Conservation (phyloP, 92 coral and sea anemone genomes). For the Heteractis magnifica region DNA sequence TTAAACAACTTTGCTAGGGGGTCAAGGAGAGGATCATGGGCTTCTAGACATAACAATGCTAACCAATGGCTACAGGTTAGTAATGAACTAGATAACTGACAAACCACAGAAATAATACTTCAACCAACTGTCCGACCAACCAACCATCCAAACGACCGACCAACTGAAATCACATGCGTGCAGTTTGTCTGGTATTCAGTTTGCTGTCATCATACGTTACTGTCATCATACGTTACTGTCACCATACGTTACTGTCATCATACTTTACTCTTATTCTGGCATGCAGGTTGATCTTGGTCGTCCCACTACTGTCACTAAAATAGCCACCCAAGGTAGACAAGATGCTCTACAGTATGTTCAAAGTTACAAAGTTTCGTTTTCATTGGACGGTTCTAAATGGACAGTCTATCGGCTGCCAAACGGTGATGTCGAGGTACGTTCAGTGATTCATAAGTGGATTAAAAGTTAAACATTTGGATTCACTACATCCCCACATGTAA, state of each 20-base stretch:
- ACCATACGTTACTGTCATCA: not conserved
- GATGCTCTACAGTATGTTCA: conserved; percentile 4
- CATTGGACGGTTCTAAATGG: conserved; percentile 27
- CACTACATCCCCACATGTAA: too few relatives aligned
- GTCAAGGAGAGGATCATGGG: conserved; percentile 15
- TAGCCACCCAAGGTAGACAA: conserved; percentile 24
- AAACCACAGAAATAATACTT: not conserved
- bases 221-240: not conserved
- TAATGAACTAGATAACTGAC: not conserved
- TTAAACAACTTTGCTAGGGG: conserved; percentile 13
- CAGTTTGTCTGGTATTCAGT: too few relatives aligned
- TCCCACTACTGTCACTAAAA: conserved; percentile 8
- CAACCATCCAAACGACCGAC: too few relatives aligned
- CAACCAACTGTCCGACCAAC: not conserved
- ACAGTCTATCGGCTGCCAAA: not conserved
- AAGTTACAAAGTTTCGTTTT: conserved; percentile 15
- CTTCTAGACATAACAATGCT: not conserved
- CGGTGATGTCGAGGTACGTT: conserved; percentile 11
- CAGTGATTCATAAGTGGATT: not conserved
- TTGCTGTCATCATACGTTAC: too few relatives aligned
- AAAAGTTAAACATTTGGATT: not conserved
- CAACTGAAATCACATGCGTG: too few relatives aligned
- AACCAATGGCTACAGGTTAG: conserved; percentile 28
- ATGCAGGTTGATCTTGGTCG: conserved; percentile 24
- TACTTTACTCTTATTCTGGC: too few relatives aligned